These are phyloP conservation scores for Alcedo quadribrachys DNA, from an alignment of 2,797 vertebrate genomes.

Conservation along the genomic window DNA sequence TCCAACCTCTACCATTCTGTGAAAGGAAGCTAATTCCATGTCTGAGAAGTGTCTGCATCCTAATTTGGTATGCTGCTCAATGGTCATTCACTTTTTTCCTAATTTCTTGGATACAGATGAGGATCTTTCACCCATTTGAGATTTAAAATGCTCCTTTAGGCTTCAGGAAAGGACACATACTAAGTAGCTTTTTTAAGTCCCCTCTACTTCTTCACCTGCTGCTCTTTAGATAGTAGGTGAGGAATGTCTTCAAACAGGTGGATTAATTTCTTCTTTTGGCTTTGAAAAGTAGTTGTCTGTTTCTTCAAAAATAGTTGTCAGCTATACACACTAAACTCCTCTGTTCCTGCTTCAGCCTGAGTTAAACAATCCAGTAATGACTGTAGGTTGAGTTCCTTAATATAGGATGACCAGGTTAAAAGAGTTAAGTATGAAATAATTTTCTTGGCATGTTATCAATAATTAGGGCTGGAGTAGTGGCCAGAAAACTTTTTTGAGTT, in stretches of 20 bases:
- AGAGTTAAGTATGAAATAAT: neutral
- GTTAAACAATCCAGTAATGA: neutral
- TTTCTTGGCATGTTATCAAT: neutral
- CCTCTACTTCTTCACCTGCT: neutral
- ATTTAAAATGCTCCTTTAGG: neutral
- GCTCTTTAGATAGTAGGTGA: neutral
- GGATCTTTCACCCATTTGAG: neutral
- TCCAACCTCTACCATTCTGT: neutral
- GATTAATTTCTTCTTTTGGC: neutral
- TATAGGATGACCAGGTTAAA: neutral
- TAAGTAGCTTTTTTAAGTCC: neutral
- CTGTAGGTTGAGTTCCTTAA: neutral
- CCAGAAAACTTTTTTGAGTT: neutral
- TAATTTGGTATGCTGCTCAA: neutral
- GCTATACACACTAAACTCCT: neutral
- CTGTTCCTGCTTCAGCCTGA: neutral
- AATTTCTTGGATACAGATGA: neutral
- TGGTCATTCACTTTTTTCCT: neutral
- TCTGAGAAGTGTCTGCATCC: neutral
- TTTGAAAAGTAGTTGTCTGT: neutral
- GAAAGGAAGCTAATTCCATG: neutral
- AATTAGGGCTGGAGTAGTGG: neutral
- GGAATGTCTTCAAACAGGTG: neutral
- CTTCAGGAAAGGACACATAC: neutral
- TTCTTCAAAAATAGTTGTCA: neutral